These are phyloP conservation scores for Coenonympha glycerion DNA, from an alignment of 2,888 invertebrate species.

Conservation along the genomic window DNA sequence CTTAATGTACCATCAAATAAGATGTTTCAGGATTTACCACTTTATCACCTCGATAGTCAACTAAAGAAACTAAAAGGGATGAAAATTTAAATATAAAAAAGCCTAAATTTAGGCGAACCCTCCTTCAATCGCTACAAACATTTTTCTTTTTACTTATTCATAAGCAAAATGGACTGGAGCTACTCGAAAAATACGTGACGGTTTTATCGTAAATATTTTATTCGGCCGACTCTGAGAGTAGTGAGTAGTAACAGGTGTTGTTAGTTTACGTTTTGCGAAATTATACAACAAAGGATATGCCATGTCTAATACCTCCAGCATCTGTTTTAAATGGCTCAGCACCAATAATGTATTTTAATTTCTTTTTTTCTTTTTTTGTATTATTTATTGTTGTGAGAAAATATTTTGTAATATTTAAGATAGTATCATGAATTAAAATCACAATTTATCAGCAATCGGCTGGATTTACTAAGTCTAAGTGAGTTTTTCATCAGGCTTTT, in stretches of 20 bases:
- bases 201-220: slow-evolving; percentile 61
- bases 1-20: too few species aligned
- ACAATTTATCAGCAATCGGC: too few species aligned
- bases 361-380: too few species aligned
- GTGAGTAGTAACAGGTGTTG: slow-evolving; percentile 33
- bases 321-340: too few species aligned
- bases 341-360: too few species aligned
- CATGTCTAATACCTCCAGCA: too few species aligned
- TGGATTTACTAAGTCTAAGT: too few species aligned
- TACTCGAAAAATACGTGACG: slow-evolving; percentile 69
- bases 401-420: too few species aligned
- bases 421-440: too few species aligned
- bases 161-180: slow-evolving; percentile 59
- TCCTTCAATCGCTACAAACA: slow-evolving; percentile 55
- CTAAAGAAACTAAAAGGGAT: slow-evolving; percentile 19
- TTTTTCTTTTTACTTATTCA: slow-evolving; percentile 67
- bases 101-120: slow-evolving; percentile 37
- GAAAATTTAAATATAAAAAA: slow-evolving; percentile 35
- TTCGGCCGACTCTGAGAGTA: slow-evolving; percentile 40
- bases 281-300: background rate
- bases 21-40: too few species aligned
- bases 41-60: background rate
- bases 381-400: too few species aligned
- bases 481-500: too few species aligned
- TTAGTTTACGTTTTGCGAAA: slow-evolving; percentile 8